phyloP scores from a whole-genome alignment of 2,797 vertebrate genomes.

The Enteromius treurensis region DNA sequence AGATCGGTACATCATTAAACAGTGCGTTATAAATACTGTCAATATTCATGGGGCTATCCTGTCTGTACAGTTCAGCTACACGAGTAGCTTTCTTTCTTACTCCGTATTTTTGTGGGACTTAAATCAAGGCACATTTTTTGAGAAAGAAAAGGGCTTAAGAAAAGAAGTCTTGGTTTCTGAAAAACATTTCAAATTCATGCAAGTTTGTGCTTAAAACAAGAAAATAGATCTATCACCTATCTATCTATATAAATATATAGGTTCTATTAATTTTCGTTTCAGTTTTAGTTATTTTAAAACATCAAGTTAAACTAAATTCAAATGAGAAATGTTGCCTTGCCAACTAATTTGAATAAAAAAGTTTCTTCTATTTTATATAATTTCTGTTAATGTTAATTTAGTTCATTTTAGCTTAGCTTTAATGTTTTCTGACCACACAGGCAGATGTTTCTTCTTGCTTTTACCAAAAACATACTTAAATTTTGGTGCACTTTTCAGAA shows the following conservation, averaged over 20 bases:
- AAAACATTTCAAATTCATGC: not conserved
- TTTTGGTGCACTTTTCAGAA: not conserved
- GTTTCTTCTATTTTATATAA: not conserved
- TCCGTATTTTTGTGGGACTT: not conserved
- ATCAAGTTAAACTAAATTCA: not conserved
- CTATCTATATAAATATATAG: not conserved
- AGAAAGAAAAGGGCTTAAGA: not conserved
- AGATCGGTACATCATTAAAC: not conserved
- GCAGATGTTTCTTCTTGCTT: not conserved
- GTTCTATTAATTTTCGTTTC: not conserved
- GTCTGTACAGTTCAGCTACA: not conserved
- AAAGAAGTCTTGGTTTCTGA: not conserved
- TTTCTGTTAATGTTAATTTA: not conserved
- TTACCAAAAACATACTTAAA: not conserved
- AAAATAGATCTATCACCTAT: not conserved
- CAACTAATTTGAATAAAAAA: not conserved
- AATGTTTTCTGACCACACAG: not conserved
- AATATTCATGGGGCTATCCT: not conserved
- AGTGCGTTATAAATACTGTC: not conserved
- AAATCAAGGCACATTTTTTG: not conserved
- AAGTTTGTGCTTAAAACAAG: not conserved
- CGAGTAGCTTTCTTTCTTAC: not conserved
- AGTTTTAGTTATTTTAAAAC: not conserved
- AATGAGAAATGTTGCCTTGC: not conserved
- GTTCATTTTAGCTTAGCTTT: not conserved